phyloP scores from a whole-genome alignment of 2,797 vertebrate genomes.

The Acanthurus leucopareius region DNA sequence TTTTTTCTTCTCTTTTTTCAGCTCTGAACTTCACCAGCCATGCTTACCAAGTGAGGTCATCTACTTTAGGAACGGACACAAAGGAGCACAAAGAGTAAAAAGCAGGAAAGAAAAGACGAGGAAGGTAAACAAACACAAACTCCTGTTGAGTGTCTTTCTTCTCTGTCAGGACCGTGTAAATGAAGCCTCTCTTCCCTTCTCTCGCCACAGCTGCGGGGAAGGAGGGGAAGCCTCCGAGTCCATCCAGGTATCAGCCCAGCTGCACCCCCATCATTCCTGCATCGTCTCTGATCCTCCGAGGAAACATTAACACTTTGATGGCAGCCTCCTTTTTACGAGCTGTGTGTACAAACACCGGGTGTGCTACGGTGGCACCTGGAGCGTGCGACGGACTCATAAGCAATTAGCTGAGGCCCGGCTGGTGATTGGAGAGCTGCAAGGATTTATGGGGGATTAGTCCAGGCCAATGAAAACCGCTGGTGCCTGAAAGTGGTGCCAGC shows the following conservation, averaged over 20 bases:
- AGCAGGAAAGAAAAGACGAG: slow-evolving; percentile 17
- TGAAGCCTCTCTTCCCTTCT: slow-evolving; percentile 45
- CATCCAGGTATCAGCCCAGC: slow-evolving; percentile 76
- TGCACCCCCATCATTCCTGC: slow-evolving; percentile 73
- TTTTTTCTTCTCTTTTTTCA: slow-evolving; percentile 7
- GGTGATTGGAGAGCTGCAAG: slow-evolving; percentile 76
- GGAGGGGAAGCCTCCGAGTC: slow-evolving; percentile 50
- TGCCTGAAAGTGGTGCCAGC: slow-evolving; percentile 84
- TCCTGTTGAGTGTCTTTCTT: slow-evolving; percentile 78
- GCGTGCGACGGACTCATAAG: slow-evolving; percentile 81
- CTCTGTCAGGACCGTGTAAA: slow-evolving; percentile 68
- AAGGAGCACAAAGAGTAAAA: slow-evolving; percentile 60
- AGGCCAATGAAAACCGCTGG: slow-evolving; percentile 84
- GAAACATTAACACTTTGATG: slow-evolving; percentile 80
- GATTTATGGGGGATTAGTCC: slow-evolving; percentile 82
- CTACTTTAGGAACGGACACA: slow-evolving; percentile 50
- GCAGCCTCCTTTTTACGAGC: slow-evolving; percentile 73
- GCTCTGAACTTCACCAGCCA: slow-evolving; percentile 43
- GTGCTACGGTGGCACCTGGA: slow-evolving; percentile 74
- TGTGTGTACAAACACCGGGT: slow-evolving; percentile 82
- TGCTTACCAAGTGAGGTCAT: slow-evolving; percentile 76
- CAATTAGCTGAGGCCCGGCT: slow-evolving; percentile 74
- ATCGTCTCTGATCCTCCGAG: slow-evolving; percentile 72
- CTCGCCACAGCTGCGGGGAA: slow-evolving; percentile 72
- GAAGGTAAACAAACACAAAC: slow-evolving; percentile 75